phyloP scores from a whole-genome alignment of 64 coral and sea anemone genomes.

The Montipora efflorescens region DNA sequence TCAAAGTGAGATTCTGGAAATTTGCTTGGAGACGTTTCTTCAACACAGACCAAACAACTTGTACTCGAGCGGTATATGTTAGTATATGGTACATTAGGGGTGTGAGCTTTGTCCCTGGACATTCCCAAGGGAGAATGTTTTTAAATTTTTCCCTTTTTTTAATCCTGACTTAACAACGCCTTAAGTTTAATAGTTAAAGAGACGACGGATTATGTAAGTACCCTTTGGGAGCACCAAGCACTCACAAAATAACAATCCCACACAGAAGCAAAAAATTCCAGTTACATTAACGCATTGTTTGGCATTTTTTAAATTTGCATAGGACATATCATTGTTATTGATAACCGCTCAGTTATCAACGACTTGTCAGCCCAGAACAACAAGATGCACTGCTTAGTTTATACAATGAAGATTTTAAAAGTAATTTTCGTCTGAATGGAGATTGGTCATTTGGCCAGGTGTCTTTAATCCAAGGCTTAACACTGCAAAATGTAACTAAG shows the following conservation, averaged over 20 bases:
- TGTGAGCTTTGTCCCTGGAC: not conserved
- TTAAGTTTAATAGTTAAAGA: not conserved
- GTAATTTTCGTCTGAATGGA: not conserved
- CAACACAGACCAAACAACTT: not conserved
- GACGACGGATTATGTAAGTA: not conserved
- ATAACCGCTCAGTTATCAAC: not conserved
- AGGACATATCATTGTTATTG: not conserved
- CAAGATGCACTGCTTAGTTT: not conserved
- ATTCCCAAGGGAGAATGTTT: not conserved
- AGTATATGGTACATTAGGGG: not conserved
- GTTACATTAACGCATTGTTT: not conserved
- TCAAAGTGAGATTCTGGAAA: not conserved
- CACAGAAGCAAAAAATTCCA: not conserved
- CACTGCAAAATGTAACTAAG: no score
- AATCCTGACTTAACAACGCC: no score
- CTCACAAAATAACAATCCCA: not conserved
- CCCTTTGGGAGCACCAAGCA: not conserved
- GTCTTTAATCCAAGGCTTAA: no score
- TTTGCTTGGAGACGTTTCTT: not conserved
- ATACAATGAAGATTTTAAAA: not conserved
- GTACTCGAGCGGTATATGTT: not conserved
- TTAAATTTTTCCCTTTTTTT: not conserved
- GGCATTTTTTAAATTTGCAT: not conserved
- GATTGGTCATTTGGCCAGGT: not conserved
- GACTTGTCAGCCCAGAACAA: not conserved